phyloP scores from a whole-genome alignment of 2,797 vertebrate genomes.

The Myotis vivesi region DNA sequence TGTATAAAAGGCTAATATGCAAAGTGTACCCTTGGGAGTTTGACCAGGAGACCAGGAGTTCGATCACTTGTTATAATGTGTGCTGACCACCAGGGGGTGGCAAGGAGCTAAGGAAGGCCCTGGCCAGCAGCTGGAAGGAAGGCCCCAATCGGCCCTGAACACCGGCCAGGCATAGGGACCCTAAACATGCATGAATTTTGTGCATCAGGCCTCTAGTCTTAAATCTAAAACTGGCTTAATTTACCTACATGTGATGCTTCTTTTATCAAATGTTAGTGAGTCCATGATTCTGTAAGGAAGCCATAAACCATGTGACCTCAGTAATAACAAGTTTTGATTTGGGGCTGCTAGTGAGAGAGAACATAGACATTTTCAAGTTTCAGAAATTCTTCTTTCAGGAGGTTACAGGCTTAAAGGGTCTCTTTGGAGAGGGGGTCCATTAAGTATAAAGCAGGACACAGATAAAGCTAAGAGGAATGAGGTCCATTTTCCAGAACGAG shows the following conservation, averaged over 20 bases:
- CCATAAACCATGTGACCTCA: background rate
- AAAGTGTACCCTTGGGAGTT: too few relatives aligned
- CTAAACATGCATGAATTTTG: too few relatives aligned
- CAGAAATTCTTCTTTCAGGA: slow-evolving; percentile 1
- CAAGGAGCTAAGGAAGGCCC: too few relatives aligned
- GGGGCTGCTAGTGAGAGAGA: background rate
- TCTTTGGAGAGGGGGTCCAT: background rate
- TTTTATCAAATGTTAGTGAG: slow-evolving; percentile 21
- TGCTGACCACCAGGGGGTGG: too few relatives aligned
- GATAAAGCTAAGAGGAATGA: background rate
- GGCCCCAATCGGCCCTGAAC: too few relatives aligned
- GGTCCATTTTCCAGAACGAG: background rate
- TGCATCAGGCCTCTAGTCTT: background rate
- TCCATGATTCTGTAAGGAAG: background rate
- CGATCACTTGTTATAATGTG: too few relatives aligned
- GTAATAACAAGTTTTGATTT: background rate
- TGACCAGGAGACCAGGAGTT: too few relatives aligned
- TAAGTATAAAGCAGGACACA: slow-evolving; percentile 20
- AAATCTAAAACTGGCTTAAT: slow-evolving; percentile 25
- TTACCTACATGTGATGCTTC: background rate
- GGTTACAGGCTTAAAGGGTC: background rate
- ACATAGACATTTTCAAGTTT: background rate
- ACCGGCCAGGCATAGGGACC: too few relatives aligned
- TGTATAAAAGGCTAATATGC: too few relatives aligned
- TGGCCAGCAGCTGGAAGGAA: too few relatives aligned